These are phyloP conservation scores for Rhinichthys klamathensis DNA, from an alignment of 2,113 vertebrate species.

Conservation along the genomic window DNA sequence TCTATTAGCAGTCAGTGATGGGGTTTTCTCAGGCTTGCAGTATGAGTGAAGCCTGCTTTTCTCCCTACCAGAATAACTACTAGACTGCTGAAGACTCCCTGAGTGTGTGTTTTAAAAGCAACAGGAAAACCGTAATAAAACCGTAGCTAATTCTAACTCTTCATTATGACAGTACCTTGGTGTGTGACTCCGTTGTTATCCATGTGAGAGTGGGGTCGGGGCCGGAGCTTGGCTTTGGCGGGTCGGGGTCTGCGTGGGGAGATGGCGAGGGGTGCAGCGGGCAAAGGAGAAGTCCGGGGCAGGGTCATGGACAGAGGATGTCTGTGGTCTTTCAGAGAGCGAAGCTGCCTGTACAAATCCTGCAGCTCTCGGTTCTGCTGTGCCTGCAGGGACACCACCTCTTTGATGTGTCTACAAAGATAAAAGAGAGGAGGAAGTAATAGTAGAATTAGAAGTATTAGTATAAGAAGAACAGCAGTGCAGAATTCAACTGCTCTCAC, in stretches of 20 bases:
- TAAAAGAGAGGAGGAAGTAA: background rate
- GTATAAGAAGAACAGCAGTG: background rate
- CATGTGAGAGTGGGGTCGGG: slow-evolving; percentile 82
- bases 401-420: slow-evolving; percentile 83
- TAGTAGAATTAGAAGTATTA: background rate
- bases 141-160: background rate
- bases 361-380: slow-evolving; percentile 88
- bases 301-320: slow-evolving; percentile 69
- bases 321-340: slow-evolving; percentile 79
- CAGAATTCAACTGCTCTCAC: slow-evolving; percentile 69
- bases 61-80: slow-evolving; percentile 70
- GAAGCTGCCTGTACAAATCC: slow-evolving; percentile 85
- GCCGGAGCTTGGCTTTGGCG: slow-evolving; percentile 80
- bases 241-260: slow-evolving; percentile 84
- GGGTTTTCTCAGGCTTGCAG: slow-evolving; percentile 60
- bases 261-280: slow-evolving; percentile 67
- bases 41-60: slow-evolving; percentile 60
- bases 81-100: slow-evolving; percentile 72
- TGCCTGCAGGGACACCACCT: slow-evolving; percentile 87
- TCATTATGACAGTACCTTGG: slow-evolving; percentile 70
- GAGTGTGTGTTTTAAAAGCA: background rate
- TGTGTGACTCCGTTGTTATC: slow-evolving; percentile 80
- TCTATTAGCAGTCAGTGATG: slow-evolving; percentile 61
- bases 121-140: background rate
- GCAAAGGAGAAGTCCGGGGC: slow-evolving; percentile 71